These are phyloP conservation scores for Tetanocera ferruginea DNA, from an alignment of 2,888 invertebrate species.

Conservation along the genomic window DNA sequence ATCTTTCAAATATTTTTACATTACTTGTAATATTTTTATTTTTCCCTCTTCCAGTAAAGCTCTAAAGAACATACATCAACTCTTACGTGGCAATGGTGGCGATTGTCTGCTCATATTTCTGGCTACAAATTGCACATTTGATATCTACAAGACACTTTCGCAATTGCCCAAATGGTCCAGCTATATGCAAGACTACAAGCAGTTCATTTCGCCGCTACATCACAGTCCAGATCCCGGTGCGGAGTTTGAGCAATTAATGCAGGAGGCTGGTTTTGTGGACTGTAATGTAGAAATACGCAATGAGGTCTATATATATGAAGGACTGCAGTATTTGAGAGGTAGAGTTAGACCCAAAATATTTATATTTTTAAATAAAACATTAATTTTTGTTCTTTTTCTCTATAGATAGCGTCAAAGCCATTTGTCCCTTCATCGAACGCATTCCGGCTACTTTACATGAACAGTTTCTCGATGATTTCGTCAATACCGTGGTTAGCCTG, in stretches of 20 bases:
- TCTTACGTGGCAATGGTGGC: conserved; percentile 46
- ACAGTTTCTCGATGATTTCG: conserved; percentile 76
- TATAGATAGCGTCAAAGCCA: conserved; percentile 77
- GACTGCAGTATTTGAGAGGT: conserved; percentile 47
- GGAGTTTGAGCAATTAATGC: conserved; percentile 40
- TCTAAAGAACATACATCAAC: conserved; percentile 45
- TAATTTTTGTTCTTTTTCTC: conserved; percentile 34
- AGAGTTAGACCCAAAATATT: neutral
- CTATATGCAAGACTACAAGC: conserved; percentile 47
- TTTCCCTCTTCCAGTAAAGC: conserved; percentile 42
- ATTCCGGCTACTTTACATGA: conserved; percentile 76
- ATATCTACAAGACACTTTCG: conserved; percentile 44
- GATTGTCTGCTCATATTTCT: conserved; percentile 50
- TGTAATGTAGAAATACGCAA: conserved; percentile 44
- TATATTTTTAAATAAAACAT: neutral
- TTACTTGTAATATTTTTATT: no score
- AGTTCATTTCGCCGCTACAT: conserved; percentile 47
- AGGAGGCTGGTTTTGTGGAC: conserved; percentile 46
- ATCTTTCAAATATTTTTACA: no score
- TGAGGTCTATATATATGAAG: conserved; percentile 46
- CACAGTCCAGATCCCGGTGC: conserved; percentile 42
- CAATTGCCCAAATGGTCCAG: conserved; percentile 44
- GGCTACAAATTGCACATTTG: conserved; percentile 45
- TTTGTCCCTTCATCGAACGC: conserved; percentile 78
- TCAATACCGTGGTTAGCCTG: conserved; percentile 65